Evolutionary conservation across 2,797 vertebrate species (phyloP).

Genomic region (Acomys russatus): DNA sequence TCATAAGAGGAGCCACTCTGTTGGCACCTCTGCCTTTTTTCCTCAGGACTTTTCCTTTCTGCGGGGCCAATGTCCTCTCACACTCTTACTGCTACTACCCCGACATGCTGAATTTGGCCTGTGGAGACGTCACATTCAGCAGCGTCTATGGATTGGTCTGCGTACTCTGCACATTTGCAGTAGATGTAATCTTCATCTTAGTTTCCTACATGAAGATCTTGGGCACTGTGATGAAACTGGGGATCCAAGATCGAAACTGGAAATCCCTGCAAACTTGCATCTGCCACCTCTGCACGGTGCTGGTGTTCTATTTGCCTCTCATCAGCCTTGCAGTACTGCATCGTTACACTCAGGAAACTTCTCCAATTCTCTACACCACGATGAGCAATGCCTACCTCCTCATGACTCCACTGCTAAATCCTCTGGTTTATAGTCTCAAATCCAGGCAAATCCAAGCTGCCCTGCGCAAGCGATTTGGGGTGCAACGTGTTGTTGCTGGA

Average conservation of each 20-base stretch:
- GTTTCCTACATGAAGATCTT: conserved; percentile 78
- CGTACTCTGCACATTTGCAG: conserved; percentile 72
- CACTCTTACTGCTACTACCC: conserved; percentile 77
- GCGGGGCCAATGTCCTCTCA: conserved; percentile 67
- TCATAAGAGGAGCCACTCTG: conserved; percentile 53
- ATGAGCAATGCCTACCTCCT: conserved; percentile 78
- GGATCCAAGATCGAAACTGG: conserved; percentile 58
- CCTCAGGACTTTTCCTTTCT: conserved; percentile 73
- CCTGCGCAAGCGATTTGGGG: conserved; percentile 65
- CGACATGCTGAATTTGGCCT: conserved; percentile 78
- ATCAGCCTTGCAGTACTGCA: conserved; percentile 71
- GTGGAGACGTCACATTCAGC: conserved; percentile 71
- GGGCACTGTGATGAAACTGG: conserved; percentile 64
- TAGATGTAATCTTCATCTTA: conserved; percentile 70
- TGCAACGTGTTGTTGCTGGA: conserved; percentile 69
- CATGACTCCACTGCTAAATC: conserved; percentile 76
- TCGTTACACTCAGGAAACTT: conserved; percentile 25
- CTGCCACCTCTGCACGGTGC: conserved; percentile 73
- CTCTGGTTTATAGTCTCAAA: conserved; percentile 76
- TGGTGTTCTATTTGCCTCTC: conserved; percentile 77
- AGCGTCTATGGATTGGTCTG: conserved; percentile 67
- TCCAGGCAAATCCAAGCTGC: conserved; percentile 76
- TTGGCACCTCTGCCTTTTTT: conserved; percentile 72
- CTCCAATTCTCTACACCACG: conserved; percentile 65
- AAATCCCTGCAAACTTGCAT: conserved; percentile 76